Evolutionary conservation across 2,797 vertebrate genomes (phyloP).

Genomic region (Artibeus jamaicensis): DNA sequence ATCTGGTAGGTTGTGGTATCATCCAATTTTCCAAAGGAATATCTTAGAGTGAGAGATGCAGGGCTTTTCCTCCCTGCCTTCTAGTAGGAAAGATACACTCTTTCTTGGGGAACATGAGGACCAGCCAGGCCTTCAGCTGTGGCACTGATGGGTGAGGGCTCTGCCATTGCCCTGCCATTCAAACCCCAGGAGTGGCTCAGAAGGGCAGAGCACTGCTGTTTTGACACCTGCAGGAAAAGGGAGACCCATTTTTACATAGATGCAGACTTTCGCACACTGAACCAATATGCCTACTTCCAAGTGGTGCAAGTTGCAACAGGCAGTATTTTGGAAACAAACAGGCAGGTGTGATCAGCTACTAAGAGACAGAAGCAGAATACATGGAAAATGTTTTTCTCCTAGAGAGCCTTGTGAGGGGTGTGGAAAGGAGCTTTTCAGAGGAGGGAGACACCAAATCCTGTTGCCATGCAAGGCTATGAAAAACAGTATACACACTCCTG

Average conservation of each 20-base stretch:
- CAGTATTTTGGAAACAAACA: constrained; percentile 68
- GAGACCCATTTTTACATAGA: constrained; percentile 41
- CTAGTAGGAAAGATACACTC: background rate
- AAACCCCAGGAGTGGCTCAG: background rate
- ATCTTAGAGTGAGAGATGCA: background rate
- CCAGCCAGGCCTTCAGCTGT: background rate
- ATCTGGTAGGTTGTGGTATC: constrained; percentile 25
- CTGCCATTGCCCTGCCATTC: constrained; percentile 26
- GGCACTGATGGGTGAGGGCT: background rate
- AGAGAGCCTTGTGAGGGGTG: background rate
- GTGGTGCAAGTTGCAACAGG: constrained; percentile 49
- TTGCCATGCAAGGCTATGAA: constrained; percentile 44
- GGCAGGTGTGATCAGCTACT: constrained; percentile 44
- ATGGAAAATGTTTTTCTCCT: constrained; percentile 28
- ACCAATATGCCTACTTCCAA: constrained; percentile 10
- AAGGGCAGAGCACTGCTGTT: background rate
- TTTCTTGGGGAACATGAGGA: background rate
- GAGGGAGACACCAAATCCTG: constrained; percentile 31
- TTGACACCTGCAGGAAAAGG: constrained; percentile 47
- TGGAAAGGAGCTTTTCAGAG: constrained; percentile 27
- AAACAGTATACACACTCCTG: constrained; percentile 1
- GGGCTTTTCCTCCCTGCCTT: constrained; percentile 24
- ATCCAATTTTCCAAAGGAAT: constrained; percentile 38
- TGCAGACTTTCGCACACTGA: constrained; percentile 37
- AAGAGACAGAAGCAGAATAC: constrained; percentile 31